Evolutionary conservation across 2,113 vertebrate species (phyloP).

Genomic region (Heterocephalus glaber): DNA sequence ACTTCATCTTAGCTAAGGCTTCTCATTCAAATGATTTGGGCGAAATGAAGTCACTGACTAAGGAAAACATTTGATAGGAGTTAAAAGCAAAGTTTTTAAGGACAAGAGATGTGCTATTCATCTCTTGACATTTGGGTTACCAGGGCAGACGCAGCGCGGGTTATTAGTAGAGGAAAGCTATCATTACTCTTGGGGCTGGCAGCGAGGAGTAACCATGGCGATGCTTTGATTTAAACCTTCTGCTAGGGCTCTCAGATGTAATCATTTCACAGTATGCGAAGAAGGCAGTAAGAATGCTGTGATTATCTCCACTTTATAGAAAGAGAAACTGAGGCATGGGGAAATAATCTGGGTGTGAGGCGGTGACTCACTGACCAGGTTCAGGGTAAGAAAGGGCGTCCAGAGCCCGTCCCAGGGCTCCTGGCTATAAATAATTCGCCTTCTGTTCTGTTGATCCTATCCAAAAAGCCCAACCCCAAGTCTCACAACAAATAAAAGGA

Average conservation of each 20-base stretch:
- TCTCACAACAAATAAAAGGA: not conserved
- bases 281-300: not conserved
- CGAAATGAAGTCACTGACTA: slow-evolving; percentile 13
- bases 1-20: not conserved
- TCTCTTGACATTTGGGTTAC: slow-evolving; percentile 66
- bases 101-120: not conserved
- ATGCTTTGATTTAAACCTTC: slow-evolving; percentile 60
- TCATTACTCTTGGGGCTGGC: slow-evolving; percentile 43
- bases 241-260: not conserved
- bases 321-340: slow-evolving; percentile 57
- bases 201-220: slow-evolving; percentile 4
- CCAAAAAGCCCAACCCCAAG: not conserved
- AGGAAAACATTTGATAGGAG: slow-evolving; percentile 4
- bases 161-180: slow-evolving; percentile 57
- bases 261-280: not conserved
- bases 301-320: slow-evolving; percentile 60
- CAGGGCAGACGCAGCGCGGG: slow-evolving; percentile 39
- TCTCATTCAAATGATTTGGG: not conserved
- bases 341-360: slow-evolving; percentile 49
- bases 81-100: slow-evolving; percentile 30
- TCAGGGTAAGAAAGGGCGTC: not conserved
- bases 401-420: not conserved
- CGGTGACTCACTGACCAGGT: not conserved
- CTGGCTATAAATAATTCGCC: not conserved
- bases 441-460: not conserved